Conservation (phyloP, 2,797 vertebrate species). For the Protosalanx chinensis region DNA sequence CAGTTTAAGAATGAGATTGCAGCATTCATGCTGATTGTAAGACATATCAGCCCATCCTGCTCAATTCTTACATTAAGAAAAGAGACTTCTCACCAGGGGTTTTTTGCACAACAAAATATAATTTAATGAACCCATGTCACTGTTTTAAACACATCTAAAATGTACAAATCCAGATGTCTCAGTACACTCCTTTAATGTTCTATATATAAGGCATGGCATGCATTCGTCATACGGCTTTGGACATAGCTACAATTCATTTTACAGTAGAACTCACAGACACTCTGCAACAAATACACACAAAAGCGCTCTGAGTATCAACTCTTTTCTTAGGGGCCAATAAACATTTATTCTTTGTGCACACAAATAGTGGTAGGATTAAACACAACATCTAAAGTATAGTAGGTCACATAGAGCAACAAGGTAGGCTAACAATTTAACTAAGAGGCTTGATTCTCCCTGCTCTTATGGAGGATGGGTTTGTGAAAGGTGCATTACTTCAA, state of each 20-base stretch:
- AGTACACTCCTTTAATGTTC: constrained; percentile 58
- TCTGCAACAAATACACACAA: constrained; percentile 70
- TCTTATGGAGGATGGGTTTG: constrained; percentile 19
- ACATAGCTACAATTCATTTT: constrained; percentile 64
- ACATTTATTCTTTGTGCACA: constrained; percentile 63
- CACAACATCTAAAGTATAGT: constrained; percentile 60
- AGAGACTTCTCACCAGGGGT: constrained; percentile 45
- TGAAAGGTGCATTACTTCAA: constrained; percentile 39
- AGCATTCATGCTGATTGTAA: too few species aligned
- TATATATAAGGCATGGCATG: constrained; percentile 78
- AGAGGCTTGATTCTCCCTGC: constrained; percentile 20
- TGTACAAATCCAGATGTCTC: constrained; percentile 72
- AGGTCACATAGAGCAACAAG: constrained; percentile 8
- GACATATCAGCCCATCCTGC: not conserved
- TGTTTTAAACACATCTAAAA: constrained; percentile 65
- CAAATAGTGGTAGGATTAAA: constrained; percentile 51
- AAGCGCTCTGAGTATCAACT: constrained; percentile 56
- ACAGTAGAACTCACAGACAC: constrained; percentile 67
- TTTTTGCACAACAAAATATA: constrained; percentile 76
- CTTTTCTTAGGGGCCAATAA: constrained; percentile 41
- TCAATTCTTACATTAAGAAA: not conserved
- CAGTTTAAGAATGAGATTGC: too few species aligned
- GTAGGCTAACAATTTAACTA: not conserved
- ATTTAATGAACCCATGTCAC: constrained; percentile 80
- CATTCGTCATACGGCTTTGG: constrained; percentile 66